Evolutionary conservation across 2,888 invertebrate genomes (phyloP).

Genomic region (Aquatica leii): DNA sequence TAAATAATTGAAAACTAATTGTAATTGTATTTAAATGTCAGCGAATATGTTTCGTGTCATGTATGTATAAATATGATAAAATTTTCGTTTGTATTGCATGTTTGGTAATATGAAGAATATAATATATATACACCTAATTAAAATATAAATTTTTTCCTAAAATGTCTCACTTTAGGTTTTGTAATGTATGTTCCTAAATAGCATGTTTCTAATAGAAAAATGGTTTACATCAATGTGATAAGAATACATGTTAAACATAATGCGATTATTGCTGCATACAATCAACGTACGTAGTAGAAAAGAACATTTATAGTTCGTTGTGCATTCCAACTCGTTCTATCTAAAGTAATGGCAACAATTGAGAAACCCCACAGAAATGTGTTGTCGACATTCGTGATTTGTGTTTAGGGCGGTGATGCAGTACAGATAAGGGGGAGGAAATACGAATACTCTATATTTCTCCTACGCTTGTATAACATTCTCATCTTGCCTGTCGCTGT

Average conservation of each 20-base stretch:
- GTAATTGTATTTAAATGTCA: no score
- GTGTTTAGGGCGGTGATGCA: slow-evolving; percentile 47
- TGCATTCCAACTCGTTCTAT: slow-evolving; percentile 14
- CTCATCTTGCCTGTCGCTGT: slow-evolving; percentile 34
- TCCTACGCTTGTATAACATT: slow-evolving; percentile 30
- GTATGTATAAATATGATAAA: no score
- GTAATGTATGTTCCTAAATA: no score
- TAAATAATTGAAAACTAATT: no score
- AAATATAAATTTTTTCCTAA: no score
- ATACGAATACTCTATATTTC: slow-evolving; percentile 37
- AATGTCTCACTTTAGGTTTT: no score
- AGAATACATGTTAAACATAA: no score
- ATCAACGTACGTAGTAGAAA: background rate
- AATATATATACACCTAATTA: no score
- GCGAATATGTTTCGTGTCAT: no score
- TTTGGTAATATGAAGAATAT: no score
- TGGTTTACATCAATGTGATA: background rate
- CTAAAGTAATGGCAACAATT: slow-evolving; percentile 34
- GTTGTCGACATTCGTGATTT: slow-evolving; percentile 50
- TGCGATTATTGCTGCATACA: background rate
- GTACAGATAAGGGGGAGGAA: slow-evolving; percentile 43
- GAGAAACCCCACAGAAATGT: slow-evolving; percentile 42
- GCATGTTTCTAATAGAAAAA: no score
- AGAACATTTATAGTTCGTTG: slow-evolving; percentile 1
- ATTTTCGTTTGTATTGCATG: no score